Base-by-base conservation (phyloP, 1,140 invertebrate species). In the Calephelis nemesis region DNA sequence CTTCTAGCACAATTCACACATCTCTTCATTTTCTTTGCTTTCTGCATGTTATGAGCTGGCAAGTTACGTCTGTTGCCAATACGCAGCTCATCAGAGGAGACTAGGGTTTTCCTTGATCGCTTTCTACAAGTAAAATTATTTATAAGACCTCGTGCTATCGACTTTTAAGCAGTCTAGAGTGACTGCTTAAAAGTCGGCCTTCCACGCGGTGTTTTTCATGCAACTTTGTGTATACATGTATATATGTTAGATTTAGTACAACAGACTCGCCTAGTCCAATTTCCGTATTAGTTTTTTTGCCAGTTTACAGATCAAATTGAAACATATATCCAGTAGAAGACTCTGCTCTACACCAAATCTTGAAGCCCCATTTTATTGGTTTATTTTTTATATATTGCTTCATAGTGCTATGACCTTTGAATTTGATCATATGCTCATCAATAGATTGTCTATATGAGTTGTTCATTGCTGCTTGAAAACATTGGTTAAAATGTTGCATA, bases 251-350 rank as follows among this genome's bases (percentile, higher is more conserved):
- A 19, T 19, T 19, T 9, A 74, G 52, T 40, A 71, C 77, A 74
- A 74, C 85, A 73, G 70, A 86, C 81, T 76, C 79, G 65, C 74
- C 75, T 70, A 81, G 72, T 49, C 75, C 79, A 66, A 62, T 70
- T 68, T 77, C 15, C 15, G 15, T 71, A 42, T 42, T 42, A 42
- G 42, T 42, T 42, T 42, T 42, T 42, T 42, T 19, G 42, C 42
- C 42, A 5, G 42, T 42, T 5, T 42, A 42, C 5, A 42, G 15
- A 19, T 19, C 15, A 63, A 79, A 82, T 47, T 82, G 67, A 54
- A 65, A 82, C 73, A 79, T 66, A 63, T 79, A 82, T 50, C 77
- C 73, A 39, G 75, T 81, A 67, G 70, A 47, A 65, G 73, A 65
- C 15, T 77, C 77, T 66, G 66, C 15, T 19, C 15, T 19, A 19